Base-by-base conservation (phyloP, 2,797 vertebrate species). In the Apogon talboti region DNA sequence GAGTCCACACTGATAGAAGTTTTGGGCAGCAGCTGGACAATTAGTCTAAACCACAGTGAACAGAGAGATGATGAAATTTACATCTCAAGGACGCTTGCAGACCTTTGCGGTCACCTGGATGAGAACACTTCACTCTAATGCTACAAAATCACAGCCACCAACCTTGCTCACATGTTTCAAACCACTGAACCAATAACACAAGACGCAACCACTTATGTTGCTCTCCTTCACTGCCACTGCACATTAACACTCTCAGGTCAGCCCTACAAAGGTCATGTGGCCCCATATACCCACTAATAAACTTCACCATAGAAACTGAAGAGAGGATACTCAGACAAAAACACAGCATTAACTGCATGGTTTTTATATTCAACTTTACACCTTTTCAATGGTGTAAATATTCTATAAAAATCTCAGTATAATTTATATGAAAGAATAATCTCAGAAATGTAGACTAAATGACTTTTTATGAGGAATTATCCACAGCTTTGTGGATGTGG, bases 231-330 rank as follows among this genome's bases (percentile, higher is more conserved):
- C 33, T 55, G 43, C 76, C 54, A 58, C 41, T 75, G 66, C 66
- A 68, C 52, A 51, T 37, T 28, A 69, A 67, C 55, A 69, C 72
- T 69, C 70, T 68, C 66, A 61, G 66, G 67, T 75, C 70, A 79
- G 64, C 16, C 8, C 46, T 57, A 64, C 44, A 55, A 71, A 74
- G 45, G 46, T 49, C 38, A 38, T 16, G 50, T 11, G 4, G 51
- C 62, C 2, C 35, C 46, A 59, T 47, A 50, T 69, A 58, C 66
- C 59, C 62, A 68, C 66, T 66, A 48, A 51, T 45, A 72, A 44
- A 52, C 33, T 21, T 56, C 37, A 55, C 52, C n/a, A 62, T 76
- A 57, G 33, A 71, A 56, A 46, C 53, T 40, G 38, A 4, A n/a
- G 15, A 66, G 21, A 49, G 21, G 28, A 44, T 61, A 21, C 49